Evolutionary conservation across 2,113 vertebrate genomes (phyloP), one percentile per base, ranked within the genome.

Genomic region (Rousettus leschenaultii): DNA sequence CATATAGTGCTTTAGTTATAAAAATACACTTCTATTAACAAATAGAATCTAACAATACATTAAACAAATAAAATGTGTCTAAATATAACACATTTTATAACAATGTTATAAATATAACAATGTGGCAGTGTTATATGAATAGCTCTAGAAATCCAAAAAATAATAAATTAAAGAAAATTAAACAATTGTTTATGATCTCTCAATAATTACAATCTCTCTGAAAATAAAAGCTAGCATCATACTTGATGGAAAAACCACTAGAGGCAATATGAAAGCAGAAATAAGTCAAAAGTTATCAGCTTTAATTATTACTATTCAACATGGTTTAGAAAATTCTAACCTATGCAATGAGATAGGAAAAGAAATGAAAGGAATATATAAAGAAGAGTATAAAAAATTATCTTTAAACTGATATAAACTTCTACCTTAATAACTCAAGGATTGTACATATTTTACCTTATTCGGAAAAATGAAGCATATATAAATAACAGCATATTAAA

Each of bases 341-440:
- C 89, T 90, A 63, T 80, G 85, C 75, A 96, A 94, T 73, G 28
- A 79, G 35, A 92, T 6, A 90, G 55, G 75, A 94, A 94, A 95
- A 89, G 30, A 43, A 92, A 75, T 79, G 35, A 53, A 63, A 68
- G 16, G 14, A 66, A 59, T 38, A 59, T 3, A n/a, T 65, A n/a
- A 66, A 55, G 43, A 89, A 86, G n/a, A 86, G 74, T 22, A n/a
- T 11, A 83, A 63, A 86, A 86, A 87, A 43, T 21, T 15, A 83
- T 43, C 33, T 83, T 71, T 61, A 70, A 94, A 61, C 2, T 65
- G 9, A 45, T 35, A 26, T 51, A 24, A 75, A 84, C 78, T 73
- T 94, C 51, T 93, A 26, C 24, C 30, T 70, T 12, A 92, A 43
- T 13, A 94, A 48, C 24, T 15, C n/a, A 73, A 93, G 19, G 6